These are phyloP conservation scores for Rhizomys pruinosus DNA, from an alignment of 2,113 vertebrate genomes.

Conservation along the genomic window DNA sequence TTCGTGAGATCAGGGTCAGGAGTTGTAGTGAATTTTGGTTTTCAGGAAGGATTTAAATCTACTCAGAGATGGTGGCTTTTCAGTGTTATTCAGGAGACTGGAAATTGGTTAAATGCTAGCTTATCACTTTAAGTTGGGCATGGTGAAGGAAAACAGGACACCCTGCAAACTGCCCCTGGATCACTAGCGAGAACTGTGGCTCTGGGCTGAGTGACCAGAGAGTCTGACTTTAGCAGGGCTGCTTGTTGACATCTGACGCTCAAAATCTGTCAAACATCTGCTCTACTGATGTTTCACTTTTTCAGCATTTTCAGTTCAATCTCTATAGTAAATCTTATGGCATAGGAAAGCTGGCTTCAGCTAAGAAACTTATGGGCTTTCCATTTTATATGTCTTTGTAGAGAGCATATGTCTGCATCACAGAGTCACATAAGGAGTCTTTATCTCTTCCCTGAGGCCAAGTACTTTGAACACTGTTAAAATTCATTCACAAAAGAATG, in stretches of 20 bases:
- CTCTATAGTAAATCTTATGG: conserved; percentile 71
- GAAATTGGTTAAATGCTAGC: conserved; percentile 57
- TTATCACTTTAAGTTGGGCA: conserved; percentile 64
- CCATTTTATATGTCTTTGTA: conserved; percentile 63
- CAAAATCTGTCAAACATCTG: conserved; percentile 75
- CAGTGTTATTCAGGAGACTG: conserved; percentile 62
- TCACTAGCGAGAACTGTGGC: conserved; percentile 45
- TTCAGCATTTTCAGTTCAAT: conserved; percentile 62
- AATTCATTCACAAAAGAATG: neutral
- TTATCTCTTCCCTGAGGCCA: conserved; percentile 56
- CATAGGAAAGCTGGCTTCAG: conserved; percentile 54
- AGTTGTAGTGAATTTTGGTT: conserved; percentile 70
- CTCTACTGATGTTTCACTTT: conserved; percentile 73
- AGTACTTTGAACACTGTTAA: conserved; percentile 39
- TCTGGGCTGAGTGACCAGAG: conserved; percentile 52
- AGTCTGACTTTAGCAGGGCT: conserved; percentile 29
- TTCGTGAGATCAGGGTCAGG: conserved; percentile 45
- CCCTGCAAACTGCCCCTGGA: conserved; percentile 21
- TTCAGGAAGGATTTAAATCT: conserved; percentile 75
- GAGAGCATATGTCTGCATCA: conserved; percentile 36
- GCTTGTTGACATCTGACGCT: conserved; percentile 75
- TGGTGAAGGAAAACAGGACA: conserved; percentile 47
- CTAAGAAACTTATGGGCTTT: conserved; percentile 45
- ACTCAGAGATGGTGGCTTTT: conserved; percentile 66
- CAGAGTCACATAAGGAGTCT: conserved; percentile 35